Evolutionary conservation across 2,113 vertebrate genomes (phyloP).

Genomic region (Hyla sarda): DNA sequence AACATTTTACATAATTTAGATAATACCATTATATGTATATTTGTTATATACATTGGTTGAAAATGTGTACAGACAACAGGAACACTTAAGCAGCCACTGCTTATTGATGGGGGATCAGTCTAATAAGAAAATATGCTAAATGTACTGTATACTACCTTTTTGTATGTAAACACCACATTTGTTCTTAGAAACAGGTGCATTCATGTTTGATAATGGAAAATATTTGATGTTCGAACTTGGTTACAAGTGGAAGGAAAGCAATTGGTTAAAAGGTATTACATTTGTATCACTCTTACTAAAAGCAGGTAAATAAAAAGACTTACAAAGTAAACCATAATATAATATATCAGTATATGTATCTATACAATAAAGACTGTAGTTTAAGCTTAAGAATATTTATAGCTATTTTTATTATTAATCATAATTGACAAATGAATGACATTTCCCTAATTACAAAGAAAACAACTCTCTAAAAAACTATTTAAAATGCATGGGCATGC

Average conservation of each 20-base stretch:
- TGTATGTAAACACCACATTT: neutral
- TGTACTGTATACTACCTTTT: neutral
- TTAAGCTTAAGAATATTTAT: neutral
- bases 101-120: no score
- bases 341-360: neutral
- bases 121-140: no score
- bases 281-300: neutral
- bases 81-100: no score
- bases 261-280: neutral
- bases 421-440: neutral
- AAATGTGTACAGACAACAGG: no score
- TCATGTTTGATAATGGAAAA: no score
- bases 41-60: no score
- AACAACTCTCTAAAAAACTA: no score
- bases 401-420: neutral
- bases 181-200: neutral
- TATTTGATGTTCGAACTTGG: neutral
- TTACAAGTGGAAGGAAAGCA: neutral
- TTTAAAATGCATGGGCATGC: neutral
- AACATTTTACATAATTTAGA: no score
- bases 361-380: neutral
- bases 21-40: no score
- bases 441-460: neutral
- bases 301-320: neutral
- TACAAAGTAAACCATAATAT: neutral